phyloP scores from a whole-genome alignment of 2,113 vertebrate genomes.

The Microtus richardsoni region DNA sequence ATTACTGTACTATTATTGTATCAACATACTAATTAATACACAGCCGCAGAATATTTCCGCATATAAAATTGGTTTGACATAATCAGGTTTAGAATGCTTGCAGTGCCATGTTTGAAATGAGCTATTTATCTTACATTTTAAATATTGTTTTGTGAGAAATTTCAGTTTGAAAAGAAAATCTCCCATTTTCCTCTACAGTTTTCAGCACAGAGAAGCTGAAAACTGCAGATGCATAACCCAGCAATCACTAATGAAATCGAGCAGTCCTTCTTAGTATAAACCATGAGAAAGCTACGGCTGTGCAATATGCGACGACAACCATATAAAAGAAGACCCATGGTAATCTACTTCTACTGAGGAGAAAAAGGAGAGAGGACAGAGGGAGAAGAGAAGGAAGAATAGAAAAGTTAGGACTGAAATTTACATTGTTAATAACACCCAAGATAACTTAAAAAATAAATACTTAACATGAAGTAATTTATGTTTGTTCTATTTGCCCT shows the following conservation, averaged over 20 bases:
- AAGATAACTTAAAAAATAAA: slow-evolving; percentile 12
- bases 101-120: background rate
- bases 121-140: background rate
- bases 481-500: slow-evolving; percentile 17
- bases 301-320: background rate
- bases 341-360: background rate
- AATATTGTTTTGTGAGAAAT: slow-evolving; percentile 21
- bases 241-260: background rate
- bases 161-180: background rate
- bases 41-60: background rate
- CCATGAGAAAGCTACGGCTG: background rate
- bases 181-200: background rate
- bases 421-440: background rate
- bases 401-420: background rate
- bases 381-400: too few relatives aligned
- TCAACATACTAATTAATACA: background rate
- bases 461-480: background rate
- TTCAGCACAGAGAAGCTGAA: background rate
- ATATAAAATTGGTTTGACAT: background rate
- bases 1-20: background rate
- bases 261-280: background rate
- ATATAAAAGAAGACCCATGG: background rate
- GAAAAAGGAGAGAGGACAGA: too few relatives aligned
- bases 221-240: background rate
- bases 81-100: background rate